Conservation (phyloP, 2,888 invertebrate species). For the Phyllotreta striolata region DNA sequence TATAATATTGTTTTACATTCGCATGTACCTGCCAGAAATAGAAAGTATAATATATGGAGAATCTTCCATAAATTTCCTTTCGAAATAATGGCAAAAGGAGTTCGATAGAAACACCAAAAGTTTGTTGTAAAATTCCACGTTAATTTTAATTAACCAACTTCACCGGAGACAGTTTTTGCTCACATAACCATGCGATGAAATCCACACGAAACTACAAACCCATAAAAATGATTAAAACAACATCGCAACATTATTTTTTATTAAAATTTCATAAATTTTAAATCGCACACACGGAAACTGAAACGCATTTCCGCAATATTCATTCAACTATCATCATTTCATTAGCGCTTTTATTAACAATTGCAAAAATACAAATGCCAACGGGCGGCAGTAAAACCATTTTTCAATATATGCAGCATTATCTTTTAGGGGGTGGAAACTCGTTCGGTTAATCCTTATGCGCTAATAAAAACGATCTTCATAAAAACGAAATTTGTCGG, state of each 20-base stretch:
- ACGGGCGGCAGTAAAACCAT: slow-evolving; percentile 3
- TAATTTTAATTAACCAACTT: too few species aligned
- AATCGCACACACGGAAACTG: slow-evolving; percentile 5
- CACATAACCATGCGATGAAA: too few species aligned
- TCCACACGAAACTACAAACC: neutral
- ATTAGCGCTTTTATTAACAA: slow-evolving; percentile 19
- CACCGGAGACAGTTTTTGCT: too few species aligned
- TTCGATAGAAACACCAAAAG: too few species aligned
- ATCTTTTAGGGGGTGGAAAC: slow-evolving; percentile 4
- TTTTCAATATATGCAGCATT: slow-evolving; percentile 9
- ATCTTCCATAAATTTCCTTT: too few species aligned
- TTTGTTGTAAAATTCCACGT: too few species aligned
- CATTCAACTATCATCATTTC: slow-evolving; percentile 9
- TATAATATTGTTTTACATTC: slow-evolving; percentile 4
- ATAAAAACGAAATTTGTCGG: too few species aligned
- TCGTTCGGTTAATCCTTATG: too few species aligned
- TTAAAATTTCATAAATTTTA: slow-evolving; percentile 17
- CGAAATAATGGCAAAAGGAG: too few species aligned
- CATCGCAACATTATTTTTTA: slow-evolving; percentile 15
- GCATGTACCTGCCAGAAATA: neutral
- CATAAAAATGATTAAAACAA: slow-evolving; percentile 18
- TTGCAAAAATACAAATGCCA: slow-evolving; percentile 5
- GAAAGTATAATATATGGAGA: too few species aligned
- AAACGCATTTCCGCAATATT: slow-evolving; percentile 10
- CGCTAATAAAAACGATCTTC: too few species aligned